Base-by-base conservation (phyloP, 92 coral and sea anemone species). In the Parazoanthus atlanticus region DNA sequence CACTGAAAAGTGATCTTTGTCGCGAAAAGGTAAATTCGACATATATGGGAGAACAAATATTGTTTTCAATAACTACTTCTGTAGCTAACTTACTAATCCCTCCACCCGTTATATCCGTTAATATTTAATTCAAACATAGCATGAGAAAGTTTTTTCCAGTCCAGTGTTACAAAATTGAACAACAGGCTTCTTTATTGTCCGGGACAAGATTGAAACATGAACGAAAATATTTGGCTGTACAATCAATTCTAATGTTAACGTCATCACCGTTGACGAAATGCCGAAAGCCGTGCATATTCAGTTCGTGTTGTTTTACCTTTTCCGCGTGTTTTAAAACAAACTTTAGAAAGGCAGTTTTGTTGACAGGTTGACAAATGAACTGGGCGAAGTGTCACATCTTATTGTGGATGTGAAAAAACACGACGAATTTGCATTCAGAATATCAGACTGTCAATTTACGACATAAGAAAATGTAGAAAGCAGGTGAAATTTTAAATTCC, bases 41-140 rank as follows among this genome's bases (percentile, higher is more conserved):
- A 61, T 61, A 6, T 23, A 61, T 15, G n/a, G 25, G 69, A 61
- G 69, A 3, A 23, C 69, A 61, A 61, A 61, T 61, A 61, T 2
- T 61, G 69, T 5, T 61, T 61, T 61, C 69, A 23, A 2, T 21
- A 19, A n/a, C 30, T 67, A 38, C 33, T 76, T 76, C 79, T 16
- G n/a, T 75, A 21, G 46, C 11, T 12, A 21, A n/a, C 47, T 80
- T 30, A 11, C 30, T 33, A 38, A 34, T 40, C 43, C 76, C 0
- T 65, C 74, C 23, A 34, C 74, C 73, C 52, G 70, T 67, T 64
- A 36, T n/a, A 38, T 65, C 23, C 19, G 65, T 84, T 41, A 71
- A 84, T 70, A 71, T 69, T 84, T 71, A 43, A 84, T 84, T 70
- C 15, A 69, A 84, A 69, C n/a, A 12, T 15, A 41, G 28, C 76